A percentile compares a stretch with the other conserved stretches of the same genome.
Conservation (phyloP, 2,888 invertebrate genomes). For the Acronicta aceris region DNA sequence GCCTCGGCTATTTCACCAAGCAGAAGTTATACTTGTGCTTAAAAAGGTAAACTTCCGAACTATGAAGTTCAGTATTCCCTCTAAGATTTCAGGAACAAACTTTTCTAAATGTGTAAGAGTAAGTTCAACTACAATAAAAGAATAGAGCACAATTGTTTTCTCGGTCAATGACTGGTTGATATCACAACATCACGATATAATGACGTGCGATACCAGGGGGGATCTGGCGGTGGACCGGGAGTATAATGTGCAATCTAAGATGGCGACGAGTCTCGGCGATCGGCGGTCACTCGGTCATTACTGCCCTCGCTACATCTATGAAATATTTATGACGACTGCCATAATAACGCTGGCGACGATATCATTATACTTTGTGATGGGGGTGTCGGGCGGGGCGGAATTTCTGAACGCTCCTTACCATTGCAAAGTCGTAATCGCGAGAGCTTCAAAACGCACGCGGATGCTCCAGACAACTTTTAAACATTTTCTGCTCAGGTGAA, state of each 20-base stretch:
- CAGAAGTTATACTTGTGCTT: neutral
- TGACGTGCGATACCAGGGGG: constrained; percentile 44
- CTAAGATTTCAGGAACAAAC: neutral
- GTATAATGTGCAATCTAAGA: constrained; percentile 60
- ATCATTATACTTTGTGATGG: constrained; percentile 90
- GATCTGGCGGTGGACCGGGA: constrained; percentile 37
- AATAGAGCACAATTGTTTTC: constrained; percentile 6
- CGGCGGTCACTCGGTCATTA: constrained; percentile 88
- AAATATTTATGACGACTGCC: constrained; percentile 89
- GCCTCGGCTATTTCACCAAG: neutral
- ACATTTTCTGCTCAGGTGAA: constrained; percentile 75
- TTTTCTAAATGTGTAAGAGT: neutral
- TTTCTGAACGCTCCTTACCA: constrained; percentile 88
- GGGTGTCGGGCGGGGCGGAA: constrained; percentile 88
- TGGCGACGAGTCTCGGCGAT: constrained; percentile 64
- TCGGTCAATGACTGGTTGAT: constrained; percentile 44
- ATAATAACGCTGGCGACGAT: constrained; percentile 88
- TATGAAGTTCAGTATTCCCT: no score
- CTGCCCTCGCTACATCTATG: constrained; percentile 84
- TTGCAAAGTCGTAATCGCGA: constrained; percentile 85
- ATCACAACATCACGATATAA: constrained; percentile 47
- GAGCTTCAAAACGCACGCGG: constrained; percentile 68
- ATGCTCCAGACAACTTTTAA: constrained; percentile 59
- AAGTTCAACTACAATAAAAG: neutral
- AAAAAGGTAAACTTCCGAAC: neutral